Evolutionary conservation across 2,797 vertebrate species (phyloP).

Genomic region (Cuculus canorus): DNA sequence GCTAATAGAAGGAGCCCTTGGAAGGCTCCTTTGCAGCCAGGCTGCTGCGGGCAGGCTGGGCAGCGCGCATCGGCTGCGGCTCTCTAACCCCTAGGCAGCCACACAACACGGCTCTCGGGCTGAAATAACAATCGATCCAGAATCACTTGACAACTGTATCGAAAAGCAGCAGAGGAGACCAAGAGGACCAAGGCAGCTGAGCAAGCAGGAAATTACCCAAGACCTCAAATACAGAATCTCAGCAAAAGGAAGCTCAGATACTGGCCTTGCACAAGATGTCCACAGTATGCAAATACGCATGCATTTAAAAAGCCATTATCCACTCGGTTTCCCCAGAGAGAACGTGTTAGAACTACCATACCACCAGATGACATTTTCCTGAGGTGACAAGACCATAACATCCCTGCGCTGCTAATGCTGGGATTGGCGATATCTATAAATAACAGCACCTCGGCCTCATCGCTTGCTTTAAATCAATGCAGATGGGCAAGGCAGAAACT

Average conservation of each 20-base stretch:
- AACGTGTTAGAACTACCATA: background rate
- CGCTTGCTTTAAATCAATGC: slow-evolving; percentile 49
- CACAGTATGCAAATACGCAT: background rate
- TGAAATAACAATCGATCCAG: background rate
- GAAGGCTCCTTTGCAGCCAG: background rate
- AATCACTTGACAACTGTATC: background rate
- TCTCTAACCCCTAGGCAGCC: background rate
- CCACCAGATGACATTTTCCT: background rate
- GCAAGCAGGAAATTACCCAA: slow-evolving; percentile 33
- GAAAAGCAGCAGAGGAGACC: slow-evolving; percentile 5
- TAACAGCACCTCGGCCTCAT: slow-evolving; percentile 17
- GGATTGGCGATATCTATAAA: slow-evolving; percentile 56
- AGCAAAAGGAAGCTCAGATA: background rate
- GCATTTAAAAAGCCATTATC: background rate
- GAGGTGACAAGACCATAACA: slow-evolving; percentile 5
- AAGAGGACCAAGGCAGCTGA: background rate
- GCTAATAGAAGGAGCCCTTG: background rate
- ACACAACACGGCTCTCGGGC: background rate
- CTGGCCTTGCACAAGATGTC: background rate
- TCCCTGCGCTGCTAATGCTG: slow-evolving; percentile 4
- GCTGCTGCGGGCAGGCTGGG: background rate
- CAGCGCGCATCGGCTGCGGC: background rate
- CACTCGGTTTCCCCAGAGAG: background rate
- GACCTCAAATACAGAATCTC: background rate
- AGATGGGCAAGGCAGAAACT: slow-evolving; percentile 45